phyloP scores from a whole-genome alignment of 2,797 vertebrate species.

The Hydrocynus forskahlii region DNA sequence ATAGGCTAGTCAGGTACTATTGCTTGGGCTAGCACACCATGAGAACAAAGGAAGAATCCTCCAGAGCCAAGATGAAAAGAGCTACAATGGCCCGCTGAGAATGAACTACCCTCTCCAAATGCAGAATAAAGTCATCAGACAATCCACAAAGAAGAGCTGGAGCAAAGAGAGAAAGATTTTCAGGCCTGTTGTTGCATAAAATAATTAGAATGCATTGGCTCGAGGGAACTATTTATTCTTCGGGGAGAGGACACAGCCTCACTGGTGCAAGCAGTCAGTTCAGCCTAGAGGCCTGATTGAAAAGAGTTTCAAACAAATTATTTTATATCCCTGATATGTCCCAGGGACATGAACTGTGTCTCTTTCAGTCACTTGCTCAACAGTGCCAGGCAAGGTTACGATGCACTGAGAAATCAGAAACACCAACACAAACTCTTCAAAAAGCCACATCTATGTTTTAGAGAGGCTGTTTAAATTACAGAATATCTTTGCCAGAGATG shows the following conservation, averaged over 20 bases:
- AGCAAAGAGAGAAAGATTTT: neutral
- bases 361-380: constrained; percentile 1
- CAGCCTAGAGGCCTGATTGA: constrained; percentile 32
- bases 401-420: neutral
- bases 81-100: neutral
- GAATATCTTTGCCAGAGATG: too few relatives aligned
- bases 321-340: constrained; percentile 21
- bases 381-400: neutral
- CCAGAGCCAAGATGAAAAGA: neutral
- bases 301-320: constrained; percentile 40
- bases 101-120: constrained; percentile 2
- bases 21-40: neutral
- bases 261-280: constrained; percentile 9
- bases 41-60: constrained; percentile 7
- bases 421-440: neutral
- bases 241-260: constrained; percentile 24
- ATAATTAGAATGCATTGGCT: constrained; percentile 26
- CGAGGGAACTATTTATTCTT: constrained; percentile 28
- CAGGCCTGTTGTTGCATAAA: constrained; percentile 4
- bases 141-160: neutral
- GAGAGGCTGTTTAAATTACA: neutral
- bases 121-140: constrained; percentile 28
- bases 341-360: neutral
- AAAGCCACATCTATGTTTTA: neutral
- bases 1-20: constrained; percentile 19